phyloP scores from a whole-genome alignment of 2,113 vertebrate species.

The Alethe diademata region DNA sequence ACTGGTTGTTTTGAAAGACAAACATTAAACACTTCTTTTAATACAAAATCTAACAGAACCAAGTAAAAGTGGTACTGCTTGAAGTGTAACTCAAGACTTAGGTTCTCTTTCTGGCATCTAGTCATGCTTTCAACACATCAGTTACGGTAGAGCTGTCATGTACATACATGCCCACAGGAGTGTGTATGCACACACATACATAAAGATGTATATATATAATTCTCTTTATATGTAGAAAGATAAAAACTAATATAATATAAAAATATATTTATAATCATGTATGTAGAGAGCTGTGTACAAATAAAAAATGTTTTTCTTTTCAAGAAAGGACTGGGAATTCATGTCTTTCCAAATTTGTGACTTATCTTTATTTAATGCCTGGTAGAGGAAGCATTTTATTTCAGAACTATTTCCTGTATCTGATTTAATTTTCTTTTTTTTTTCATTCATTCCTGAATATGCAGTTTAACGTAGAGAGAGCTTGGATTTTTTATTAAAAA shows the following conservation, averaged over 20 bases:
- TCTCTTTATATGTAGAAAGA: background rate
- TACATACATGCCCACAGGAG: background rate
- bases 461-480: background rate
- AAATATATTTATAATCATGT: background rate
- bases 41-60: background rate
- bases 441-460: background rate
- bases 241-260: background rate
- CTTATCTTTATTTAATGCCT: background rate
- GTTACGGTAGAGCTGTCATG: background rate
- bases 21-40: background rate
- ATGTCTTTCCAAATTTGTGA: background rate
- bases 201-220: background rate
- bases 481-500: background rate
- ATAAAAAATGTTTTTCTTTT: background rate
- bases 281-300: background rate
- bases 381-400: background rate
- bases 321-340: background rate
- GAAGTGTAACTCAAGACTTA: background rate
- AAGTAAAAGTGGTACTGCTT: background rate
- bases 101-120: background rate
- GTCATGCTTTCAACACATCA: background rate
- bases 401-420: background rate
- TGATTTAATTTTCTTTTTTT: background rate
- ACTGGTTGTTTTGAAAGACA: background rate
- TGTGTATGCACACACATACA: too few relatives aligned